Percentiles rank a stretch among this genome's conserved stretches.
phyloP scores from a whole-genome alignment of 2,113 vertebrate species.

The Cyphomyrus plagiostoma region DNA sequence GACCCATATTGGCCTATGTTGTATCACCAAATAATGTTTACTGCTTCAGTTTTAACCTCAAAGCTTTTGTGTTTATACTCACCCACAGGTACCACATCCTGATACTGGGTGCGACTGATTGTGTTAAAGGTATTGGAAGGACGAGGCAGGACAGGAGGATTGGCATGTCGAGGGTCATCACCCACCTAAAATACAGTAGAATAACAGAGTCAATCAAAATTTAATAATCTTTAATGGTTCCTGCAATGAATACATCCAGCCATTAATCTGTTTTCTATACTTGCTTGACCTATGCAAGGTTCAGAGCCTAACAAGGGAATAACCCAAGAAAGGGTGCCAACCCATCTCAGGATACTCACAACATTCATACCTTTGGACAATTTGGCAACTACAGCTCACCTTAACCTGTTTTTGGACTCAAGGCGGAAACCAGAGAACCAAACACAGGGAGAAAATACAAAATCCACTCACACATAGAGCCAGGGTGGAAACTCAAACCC shows the following conservation, averaged over 20 bases:
- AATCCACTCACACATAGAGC: background rate
- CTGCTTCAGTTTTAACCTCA: background rate
- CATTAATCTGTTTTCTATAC: background rate
- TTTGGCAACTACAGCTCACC: background rate
- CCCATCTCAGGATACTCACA: background rate
- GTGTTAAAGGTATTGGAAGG: slow-evolving; percentile 91
- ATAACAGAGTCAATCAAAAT: background rate
- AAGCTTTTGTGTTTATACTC: slow-evolving; percentile 42
- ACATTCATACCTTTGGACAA: background rate
- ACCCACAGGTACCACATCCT: slow-evolving; percentile 94
- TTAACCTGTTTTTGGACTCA: background rate
- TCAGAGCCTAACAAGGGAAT: background rate
- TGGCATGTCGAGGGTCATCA: slow-evolving; percentile 83
- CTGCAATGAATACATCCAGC: background rate
- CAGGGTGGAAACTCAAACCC: background rate
- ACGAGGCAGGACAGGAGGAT: slow-evolving; percentile 75
- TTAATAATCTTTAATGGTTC: background rate
- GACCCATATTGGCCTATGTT: background rate
- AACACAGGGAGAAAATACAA: background rate
- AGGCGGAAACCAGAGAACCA: background rate
- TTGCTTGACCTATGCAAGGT: background rate
- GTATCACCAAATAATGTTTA: background rate
- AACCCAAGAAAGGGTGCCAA: background rate
- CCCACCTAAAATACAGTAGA: slow-evolving; percentile 71
- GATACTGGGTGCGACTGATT: slow-evolving; percentile 84